Conservation (phyloP, 2,113 vertebrate genomes). For the Helogale parvula region DNA sequence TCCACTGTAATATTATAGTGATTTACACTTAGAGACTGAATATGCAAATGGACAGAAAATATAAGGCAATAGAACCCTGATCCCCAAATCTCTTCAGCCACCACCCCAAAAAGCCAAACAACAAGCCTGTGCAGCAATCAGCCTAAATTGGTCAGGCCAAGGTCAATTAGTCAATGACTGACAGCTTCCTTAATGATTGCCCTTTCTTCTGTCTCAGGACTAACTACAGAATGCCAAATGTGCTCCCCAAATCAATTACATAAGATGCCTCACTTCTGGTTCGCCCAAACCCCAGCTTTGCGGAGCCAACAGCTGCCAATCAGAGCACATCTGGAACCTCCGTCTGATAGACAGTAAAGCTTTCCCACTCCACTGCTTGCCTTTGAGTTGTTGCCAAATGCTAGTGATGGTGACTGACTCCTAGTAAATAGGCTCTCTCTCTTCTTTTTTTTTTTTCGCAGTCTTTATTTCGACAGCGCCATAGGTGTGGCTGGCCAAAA, state of each 20-base stretch:
- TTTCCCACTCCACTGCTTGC: not conserved
- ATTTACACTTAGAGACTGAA: not conserved
- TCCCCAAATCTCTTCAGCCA: not conserved
- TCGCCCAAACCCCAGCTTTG: not conserved
- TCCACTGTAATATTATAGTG: not conserved
- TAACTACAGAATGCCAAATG: not conserved
- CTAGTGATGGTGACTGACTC: not conserved
- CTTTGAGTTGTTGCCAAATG: not conserved
- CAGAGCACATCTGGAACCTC: not conserved
- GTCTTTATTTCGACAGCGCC: not conserved
- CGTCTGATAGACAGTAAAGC: accelerated
- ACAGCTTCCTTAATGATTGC: not conserved
- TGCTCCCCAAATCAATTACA: not conserved
- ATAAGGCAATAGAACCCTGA: not conserved
- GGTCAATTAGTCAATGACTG: too few relatives aligned
- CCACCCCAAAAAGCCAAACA: not conserved
- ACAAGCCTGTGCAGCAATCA: not conserved
- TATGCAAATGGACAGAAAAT: not conserved
- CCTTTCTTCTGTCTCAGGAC: not conserved
- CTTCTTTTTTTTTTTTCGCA: not conserved
- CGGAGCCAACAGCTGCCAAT: not conserved
- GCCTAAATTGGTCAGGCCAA: too few relatives aligned
- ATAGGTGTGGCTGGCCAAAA: not conserved
- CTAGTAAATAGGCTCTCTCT: not conserved
- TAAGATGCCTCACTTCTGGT: accelerated